These are phyloP conservation scores for Drosophila nasuta DNA, from an alignment of 1,140 invertebrate species.

Conservation along the genomic window DNA sequence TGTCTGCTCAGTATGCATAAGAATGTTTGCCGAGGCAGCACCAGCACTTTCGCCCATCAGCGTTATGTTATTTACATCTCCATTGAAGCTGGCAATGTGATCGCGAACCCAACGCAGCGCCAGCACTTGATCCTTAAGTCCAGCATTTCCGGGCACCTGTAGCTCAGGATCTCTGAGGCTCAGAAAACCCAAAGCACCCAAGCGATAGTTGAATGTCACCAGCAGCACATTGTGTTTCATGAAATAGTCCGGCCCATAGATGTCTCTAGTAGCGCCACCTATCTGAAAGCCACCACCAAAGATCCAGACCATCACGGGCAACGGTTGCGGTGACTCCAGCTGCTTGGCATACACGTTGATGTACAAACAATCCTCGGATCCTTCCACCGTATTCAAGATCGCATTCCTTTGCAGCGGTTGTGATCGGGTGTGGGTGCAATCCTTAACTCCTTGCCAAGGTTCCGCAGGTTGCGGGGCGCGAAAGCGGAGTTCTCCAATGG, in stretches of 20 bases:
- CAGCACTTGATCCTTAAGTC: constrained; percentile 84
- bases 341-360: constrained; percentile 74
- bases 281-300: constrained; percentile 89
- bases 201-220: constrained; percentile 90
- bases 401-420: constrained; percentile 68
- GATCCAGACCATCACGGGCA: constrained; percentile 90
- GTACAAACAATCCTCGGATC: constrained; percentile 74
- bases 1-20: constrained; percentile 70
- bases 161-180: constrained; percentile 74
- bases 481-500: constrained; percentile 88
- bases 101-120: constrained; percentile 84
- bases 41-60: constrained; percentile 84
- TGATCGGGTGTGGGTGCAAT: constrained; percentile 70
- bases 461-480: constrained; percentile 86
- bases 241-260: constrained; percentile 88
- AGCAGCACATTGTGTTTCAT: constrained; percentile 88
- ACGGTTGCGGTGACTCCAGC: constrained; percentile 56
- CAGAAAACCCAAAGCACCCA: constrained; percentile 86
- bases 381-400: constrained; percentile 40
- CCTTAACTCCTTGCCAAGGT: constrained; percentile 85
- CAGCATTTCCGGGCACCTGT: constrained; percentile 80
- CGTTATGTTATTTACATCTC: constrained; percentile 78
- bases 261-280: constrained; percentile 84
- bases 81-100: constrained; percentile 79
- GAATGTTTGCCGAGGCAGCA: constrained; percentile 64